phyloP scores from a whole-genome alignment of 2,888 invertebrate genomes.

The Papilio demoleus region DNA sequence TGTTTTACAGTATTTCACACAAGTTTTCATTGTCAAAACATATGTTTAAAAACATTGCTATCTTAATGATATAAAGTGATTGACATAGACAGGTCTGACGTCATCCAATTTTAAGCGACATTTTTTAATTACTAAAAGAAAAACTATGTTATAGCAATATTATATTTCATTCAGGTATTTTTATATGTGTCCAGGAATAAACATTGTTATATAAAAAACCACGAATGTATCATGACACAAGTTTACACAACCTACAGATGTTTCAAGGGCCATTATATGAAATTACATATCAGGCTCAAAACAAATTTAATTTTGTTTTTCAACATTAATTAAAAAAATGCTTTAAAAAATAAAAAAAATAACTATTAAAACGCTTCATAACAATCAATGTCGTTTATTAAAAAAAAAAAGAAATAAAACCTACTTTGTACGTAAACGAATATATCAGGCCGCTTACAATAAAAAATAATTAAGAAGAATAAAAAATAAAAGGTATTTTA shows the following conservation, averaged over 20 bases:
- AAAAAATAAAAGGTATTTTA: constrained; percentile 10
- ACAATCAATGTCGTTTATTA: neutral
- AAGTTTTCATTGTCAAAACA: neutral
- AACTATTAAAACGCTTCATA: neutral
- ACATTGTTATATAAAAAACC: neutral
- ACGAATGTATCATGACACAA: neutral
- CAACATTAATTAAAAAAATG: neutral
- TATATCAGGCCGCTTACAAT: neutral
- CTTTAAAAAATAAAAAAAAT: neutral
- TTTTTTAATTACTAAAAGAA: neutral
- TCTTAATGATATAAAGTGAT: neutral
- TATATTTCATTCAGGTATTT: neutral
- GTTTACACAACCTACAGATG: neutral
- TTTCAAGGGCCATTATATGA: neutral
- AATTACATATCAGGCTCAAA: neutral
- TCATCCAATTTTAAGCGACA: neutral
- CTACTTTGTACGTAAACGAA: neutral
- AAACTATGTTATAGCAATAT: neutral
- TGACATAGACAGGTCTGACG: neutral
- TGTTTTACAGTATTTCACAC: neutral
- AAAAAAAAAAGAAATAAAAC: neutral
- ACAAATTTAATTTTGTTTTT: neutral
- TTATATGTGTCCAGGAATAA: neutral
- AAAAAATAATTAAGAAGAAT: neutral
- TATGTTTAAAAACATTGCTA: neutral